Evolutionary conservation across 1,140 invertebrate genomes (phyloP).

Genomic region (Diachasmimorpha longicaudata): DNA sequence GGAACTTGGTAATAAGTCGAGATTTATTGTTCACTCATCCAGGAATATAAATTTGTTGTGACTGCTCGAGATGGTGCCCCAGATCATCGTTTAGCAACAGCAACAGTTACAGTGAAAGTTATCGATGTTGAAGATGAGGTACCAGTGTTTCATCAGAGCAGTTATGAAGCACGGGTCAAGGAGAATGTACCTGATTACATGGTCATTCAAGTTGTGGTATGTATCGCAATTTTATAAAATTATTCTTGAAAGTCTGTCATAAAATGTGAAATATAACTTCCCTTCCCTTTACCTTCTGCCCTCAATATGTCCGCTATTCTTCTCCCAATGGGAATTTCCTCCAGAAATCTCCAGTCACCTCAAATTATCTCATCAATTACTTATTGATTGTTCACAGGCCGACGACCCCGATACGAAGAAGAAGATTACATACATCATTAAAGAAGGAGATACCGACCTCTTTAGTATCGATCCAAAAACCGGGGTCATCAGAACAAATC

Average conservation of each 20-base stretch:
- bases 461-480: constrained; percentile 82
- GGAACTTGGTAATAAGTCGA: background rate
- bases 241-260: background rate
- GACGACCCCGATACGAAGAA: constrained; percentile 80
- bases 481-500: constrained; percentile 77
- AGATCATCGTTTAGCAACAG: constrained; percentile 84
- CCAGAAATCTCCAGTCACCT: constrained; percentile 20
- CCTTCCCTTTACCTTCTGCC: background rate
- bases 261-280: too few species aligned
- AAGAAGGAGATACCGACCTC: constrained; percentile 79
- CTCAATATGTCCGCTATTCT: constrained; percentile 12
- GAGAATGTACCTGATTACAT: constrained; percentile 82
- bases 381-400: constrained; percentile 59
- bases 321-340: background rate
- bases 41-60: constrained; percentile 83
- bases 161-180: constrained; percentile 79
- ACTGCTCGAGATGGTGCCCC: constrained; percentile 87
- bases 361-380: constrained; percentile 18
- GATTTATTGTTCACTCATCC: constrained; percentile 32
- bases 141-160: constrained; percentile 76
- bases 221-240: constrained; percentile 16
- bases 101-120: constrained; percentile 82
- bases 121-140: constrained; percentile 84
- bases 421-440: constrained; percentile 84
- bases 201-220: constrained; percentile 74